Percentiles rank a stretch among this genome's conserved stretches.
Conservation (phyloP, 2,113 vertebrate genomes). For the Gadus chalcogrammus region DNA sequence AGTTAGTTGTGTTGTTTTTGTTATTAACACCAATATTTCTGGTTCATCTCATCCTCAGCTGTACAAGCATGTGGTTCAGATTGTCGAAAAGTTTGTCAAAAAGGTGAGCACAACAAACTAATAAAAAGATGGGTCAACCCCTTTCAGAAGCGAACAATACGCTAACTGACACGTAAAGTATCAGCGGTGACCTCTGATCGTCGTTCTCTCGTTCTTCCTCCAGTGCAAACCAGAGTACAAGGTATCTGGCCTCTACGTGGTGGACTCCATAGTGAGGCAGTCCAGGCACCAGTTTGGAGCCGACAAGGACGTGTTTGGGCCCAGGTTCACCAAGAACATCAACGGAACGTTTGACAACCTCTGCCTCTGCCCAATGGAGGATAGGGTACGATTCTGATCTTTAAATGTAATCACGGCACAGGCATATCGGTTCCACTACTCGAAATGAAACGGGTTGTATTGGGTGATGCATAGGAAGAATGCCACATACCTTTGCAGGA, state of each 20-base stretch:
- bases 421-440: too few relatives aligned
- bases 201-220: not conserved
- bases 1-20: too few relatives aligned
- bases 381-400: conserved; percentile 80
- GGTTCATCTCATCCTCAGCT: conserved; percentile 74
- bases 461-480: not conserved
- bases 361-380: conserved; percentile 94
- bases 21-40: too few relatives aligned
- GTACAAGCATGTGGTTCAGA: conserved; percentile 99
- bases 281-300: conserved; percentile 97
- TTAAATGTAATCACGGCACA: not conserved
- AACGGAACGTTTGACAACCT: conserved; percentile 97
- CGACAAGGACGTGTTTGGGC: conserved; percentile 98
- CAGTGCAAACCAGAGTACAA: conserved; percentile 99
- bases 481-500: not conserved
- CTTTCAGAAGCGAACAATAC: not conserved
- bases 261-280: conserved; percentile 97
- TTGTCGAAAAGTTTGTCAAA: conserved; percentile 99
- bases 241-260: conserved; percentile 93
- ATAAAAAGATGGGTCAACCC: not conserved
- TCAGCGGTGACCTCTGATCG: too few relatives aligned
- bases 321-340: conserved; percentile 97
- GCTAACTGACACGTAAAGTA: too few relatives aligned
- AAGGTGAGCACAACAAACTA: conserved; percentile 77
- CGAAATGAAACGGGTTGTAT: not conserved